Base-by-base conservation (phyloP, 53 echinoderm and acorn worm species). In the Astropecten irregularis region DNA sequence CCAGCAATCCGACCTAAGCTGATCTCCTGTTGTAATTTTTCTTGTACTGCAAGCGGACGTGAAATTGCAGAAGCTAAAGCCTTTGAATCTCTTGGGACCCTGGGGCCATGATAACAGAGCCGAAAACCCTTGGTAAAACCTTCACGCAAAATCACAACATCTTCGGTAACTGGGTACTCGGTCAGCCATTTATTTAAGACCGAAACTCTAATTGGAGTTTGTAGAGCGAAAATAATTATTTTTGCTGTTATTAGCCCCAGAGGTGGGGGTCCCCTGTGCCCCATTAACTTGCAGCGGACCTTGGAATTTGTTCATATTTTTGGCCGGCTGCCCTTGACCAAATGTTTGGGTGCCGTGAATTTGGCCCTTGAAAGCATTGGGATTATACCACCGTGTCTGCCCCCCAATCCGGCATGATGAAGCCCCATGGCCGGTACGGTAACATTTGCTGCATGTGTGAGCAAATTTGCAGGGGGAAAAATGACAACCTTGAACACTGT, bases 1-100 rank as follows among this genome's bases (percentile, higher is more conserved):
- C 79, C 79, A 19, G 44, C 79, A 19, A 79, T 39, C n/a, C 82
- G 18, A 13, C 66, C 82, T 11, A 66, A 32, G 14, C 28, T 34
- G 15, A 64, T 64, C 4, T 64, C 64, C 2, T 21, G 23, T 4
- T 57, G 4, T 22, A 57, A 23, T 4, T 23, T 57, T 2, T 57
- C 26, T 4, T 10, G 57, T 26, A 57, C 57, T 25, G 9, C 57
- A 21, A 9, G 4, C 11, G 57, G 57, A 10, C 31, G 76, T n/a
- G 3, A 11, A 13, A 13, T 50, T 2, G 57, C 54, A 9, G 57
- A 76, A 5, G 20, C 37, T 28, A 76, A 54, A 29, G 23, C 25
- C 2, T 34, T 5, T 35, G 76, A 56, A 33, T 31, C 34, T 22
- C 42, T n/a, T n/a, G n/a, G n/a, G n/a, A 58, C 15, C 18, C 71